Base-by-base conservation (phyloP, 2,113 vertebrate species). In the Panurus biarmicus region DNA sequence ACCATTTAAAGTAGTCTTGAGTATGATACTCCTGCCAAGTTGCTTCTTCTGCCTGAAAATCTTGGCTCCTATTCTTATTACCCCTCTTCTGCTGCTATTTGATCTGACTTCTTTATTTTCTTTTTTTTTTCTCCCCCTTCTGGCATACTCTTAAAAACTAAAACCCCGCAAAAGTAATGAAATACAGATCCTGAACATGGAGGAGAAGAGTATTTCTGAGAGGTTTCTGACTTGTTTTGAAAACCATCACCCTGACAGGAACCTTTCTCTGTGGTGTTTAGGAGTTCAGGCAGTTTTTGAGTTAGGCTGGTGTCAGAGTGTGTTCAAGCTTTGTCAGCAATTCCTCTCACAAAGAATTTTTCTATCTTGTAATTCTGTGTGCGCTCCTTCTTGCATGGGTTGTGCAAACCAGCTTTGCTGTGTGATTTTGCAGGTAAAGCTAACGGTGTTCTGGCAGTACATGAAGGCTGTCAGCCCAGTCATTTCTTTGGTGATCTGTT, bases 401-500 rank as follows among this genome's bases (percentile, higher is more conserved):
- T 85, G 60, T 73, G 35, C 66, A 58, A 64, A 87, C 33, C 69
- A 45, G 29, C 70, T 50, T 10, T 85, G 85, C 40, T 73, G 22
- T 72, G 9, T 83, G 78, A 45, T 78, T 87, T 74, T 95, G 45
- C 96, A 99, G 99, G 99, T 99, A 44, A 99, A 99, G 95, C 31
- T 97, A 1, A 95, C 96, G 1, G 99, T 99, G 91, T 99, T 98
- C 96, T 97, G 98, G 98, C 98, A 99, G 69, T 99, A 99, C 2
- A 48, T 97, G 85, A 99, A 98, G 96, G 99, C 99, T 3, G 97
- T 99, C 20, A 96, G 98, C 16, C 96, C 97, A 17, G 66, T 96
- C 7, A 91, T 98, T 40, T 97, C 98, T 0, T 66, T 99, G 38
- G 61, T 96, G 81, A 98, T 99, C 94, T 99, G 98, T 73, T 93